These are phyloP conservation scores for Asarcornis scutulata DNA, from an alignment of 2,113 vertebrate genomes.

Conservation along the genomic window DNA sequence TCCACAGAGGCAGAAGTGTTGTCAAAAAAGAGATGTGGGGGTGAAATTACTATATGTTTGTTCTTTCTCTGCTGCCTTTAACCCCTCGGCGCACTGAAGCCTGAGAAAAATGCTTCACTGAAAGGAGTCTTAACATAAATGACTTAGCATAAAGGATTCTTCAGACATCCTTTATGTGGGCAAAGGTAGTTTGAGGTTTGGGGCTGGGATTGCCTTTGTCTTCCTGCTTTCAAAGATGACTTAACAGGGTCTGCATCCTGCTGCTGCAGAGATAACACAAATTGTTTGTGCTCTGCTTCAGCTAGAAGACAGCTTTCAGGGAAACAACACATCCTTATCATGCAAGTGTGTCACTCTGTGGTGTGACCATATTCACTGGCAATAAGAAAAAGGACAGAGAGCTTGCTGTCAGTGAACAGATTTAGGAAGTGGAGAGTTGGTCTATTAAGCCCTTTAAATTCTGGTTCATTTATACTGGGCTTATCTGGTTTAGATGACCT, in stretches of 20 bases:
- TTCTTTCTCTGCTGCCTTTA: not conserved
- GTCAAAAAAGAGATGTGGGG: not conserved
- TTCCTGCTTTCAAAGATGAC: not conserved
- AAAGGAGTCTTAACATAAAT: not conserved
- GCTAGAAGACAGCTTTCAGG: not conserved
- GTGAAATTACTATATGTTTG: not conserved
- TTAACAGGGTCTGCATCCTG: not conserved
- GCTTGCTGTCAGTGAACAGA: not conserved
- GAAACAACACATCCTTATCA: not conserved
- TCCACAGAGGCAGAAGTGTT: not conserved
- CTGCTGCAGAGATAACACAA: not conserved
- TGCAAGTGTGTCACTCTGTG: not conserved
- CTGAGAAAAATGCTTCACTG: not conserved
- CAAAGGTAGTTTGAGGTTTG: not conserved
- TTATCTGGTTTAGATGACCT: not conserved
- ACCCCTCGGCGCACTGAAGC: not conserved
- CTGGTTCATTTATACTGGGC: not conserved
- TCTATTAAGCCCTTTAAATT: not conserved
- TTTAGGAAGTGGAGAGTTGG: not conserved
- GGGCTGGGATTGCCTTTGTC: not conserved
- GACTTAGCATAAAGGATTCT: not conserved
- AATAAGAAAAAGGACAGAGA: not conserved
- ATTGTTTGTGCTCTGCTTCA: not conserved
- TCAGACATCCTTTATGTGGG: not conserved
- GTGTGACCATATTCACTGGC: not conserved